These are phyloP conservation scores for Cephus pulcher DNA, from an alignment of 2,888 invertebrate genomes.

Conservation along the genomic window DNA sequence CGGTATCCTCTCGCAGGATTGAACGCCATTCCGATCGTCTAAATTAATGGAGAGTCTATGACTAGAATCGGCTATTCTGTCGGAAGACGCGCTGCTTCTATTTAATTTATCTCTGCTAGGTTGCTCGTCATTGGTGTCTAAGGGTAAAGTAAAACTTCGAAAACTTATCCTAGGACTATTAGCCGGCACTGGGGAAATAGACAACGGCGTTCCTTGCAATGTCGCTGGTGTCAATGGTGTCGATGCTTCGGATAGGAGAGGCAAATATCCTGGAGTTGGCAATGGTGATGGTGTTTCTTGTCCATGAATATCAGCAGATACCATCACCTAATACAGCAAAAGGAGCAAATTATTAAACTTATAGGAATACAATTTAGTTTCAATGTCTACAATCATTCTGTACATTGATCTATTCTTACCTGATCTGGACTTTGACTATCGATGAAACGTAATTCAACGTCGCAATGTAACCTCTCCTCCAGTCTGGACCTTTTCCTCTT, in stretches of 20 bases:
- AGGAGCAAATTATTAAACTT: not conserved
- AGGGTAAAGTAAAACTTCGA: conserved; percentile 60
- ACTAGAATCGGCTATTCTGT: conserved; percentile 54
- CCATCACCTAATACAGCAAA: conserved; percentile 56
- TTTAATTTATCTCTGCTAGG: conserved; percentile 41
- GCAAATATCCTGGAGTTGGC: conserved; percentile 61
- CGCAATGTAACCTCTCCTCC: conserved; percentile 79
- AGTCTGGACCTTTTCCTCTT: conserved; percentile 76
- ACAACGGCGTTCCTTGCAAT: conserved; percentile 54
- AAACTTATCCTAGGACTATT: conserved; percentile 64
- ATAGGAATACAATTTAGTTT: not conserved
- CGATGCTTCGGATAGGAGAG: conserved; percentile 60
- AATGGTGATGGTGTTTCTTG: conserved; percentile 63
- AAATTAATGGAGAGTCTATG: conserved; percentile 54
- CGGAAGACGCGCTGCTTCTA: conserved; percentile 47
- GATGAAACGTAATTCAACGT: conserved; percentile 80
- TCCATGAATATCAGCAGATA: conserved; percentile 65
- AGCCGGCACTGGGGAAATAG: conserved; percentile 53
- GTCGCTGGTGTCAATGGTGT: conserved; percentile 60
- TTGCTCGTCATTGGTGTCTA: conserved; percentile 54
- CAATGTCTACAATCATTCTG: not conserved
- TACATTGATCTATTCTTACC: conserved; percentile 34
- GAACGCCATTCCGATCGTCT: conserved; percentile 41
- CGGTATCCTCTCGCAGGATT: conserved; percentile 50
- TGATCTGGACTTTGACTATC: conserved; percentile 83